Evolutionary conservation across 2,888 invertebrate species (phyloP).

Genomic region (Cataglyphis livida): DNA sequence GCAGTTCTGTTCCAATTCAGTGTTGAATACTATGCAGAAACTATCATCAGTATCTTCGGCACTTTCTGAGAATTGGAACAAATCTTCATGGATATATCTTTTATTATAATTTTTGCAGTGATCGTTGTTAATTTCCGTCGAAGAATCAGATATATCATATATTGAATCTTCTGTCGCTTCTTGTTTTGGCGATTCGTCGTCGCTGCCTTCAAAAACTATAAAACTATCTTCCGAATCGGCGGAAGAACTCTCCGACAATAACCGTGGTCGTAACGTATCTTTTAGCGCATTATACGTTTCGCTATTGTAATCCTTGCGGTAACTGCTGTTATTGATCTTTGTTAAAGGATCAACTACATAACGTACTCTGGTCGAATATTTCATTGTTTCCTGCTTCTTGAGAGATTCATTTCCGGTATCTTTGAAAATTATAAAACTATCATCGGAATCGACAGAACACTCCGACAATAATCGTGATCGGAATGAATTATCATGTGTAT

Average conservation of each 20-base stretch:
- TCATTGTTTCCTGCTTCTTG: neutral
- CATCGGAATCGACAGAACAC: slow-evolving; percentile 81
- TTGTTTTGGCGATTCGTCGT: neutral
- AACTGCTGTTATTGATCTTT: neutral
- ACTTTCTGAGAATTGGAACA: slow-evolving; percentile 71
- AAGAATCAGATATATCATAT: neutral
- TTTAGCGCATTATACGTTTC: neutral
- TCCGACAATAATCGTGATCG: slow-evolving; percentile 76
- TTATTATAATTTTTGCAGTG: neutral
- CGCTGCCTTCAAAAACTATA: neutral
- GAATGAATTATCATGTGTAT: slow-evolving; percentile 22
- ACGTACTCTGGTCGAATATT: neutral
- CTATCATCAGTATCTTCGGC: slow-evolving; percentile 82
- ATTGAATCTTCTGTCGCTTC: neutral
- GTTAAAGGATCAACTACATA: neutral
- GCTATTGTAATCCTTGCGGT: neutral
- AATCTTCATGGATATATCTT: neutral
- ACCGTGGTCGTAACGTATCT: neutral
- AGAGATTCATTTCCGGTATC: neutral
- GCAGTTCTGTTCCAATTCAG: slow-evolving; percentile 69
- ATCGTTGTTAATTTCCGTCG: neutral
- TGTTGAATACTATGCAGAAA: slow-evolving; percentile 79
- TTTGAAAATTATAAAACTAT: slow-evolving; percentile 81
- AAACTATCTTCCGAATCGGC: neutral
- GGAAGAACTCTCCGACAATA: slow-evolving; percentile 8